Evolutionary conservation across 2,797 vertebrate species (phyloP).

Genomic region (Melanotaenia parkinsoni): DNA sequence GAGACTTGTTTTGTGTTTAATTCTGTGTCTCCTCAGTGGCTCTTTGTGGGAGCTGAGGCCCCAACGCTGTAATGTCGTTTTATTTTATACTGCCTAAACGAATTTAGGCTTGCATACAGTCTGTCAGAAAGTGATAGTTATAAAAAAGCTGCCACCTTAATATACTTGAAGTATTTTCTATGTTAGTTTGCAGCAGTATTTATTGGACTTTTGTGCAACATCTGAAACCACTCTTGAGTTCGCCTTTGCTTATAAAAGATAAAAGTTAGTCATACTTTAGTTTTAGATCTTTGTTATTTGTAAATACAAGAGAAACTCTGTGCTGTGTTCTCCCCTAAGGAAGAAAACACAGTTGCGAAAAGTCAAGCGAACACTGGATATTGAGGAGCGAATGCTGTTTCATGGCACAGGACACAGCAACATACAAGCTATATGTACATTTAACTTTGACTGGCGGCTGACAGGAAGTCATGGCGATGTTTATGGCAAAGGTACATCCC

Average conservation of each 20-base stretch:
- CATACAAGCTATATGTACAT: conserved; percentile 95
- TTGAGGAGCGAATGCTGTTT: conserved; percentile 96
- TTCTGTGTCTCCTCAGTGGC: background rate
- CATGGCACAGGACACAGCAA: conserved; percentile 96
- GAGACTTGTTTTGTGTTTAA: conserved; percentile 17
- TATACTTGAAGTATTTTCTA: background rate
- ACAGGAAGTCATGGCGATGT: conserved; percentile 94
- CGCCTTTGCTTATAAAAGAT: background rate
- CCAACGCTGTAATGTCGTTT: background rate
- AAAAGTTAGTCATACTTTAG: background rate
- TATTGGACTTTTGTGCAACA: background rate
- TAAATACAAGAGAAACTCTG: conserved; percentile 8
- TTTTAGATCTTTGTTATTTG: background rate
- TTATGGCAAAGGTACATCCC: conserved; percentile 92
- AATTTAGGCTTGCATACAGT: background rate
- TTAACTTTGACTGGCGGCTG: conserved; percentile 98
- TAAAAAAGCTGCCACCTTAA: background rate
- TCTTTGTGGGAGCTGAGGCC: background rate
- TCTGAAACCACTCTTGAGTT: background rate
- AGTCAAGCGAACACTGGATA: conserved; percentile 87
- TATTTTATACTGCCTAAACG: background rate
- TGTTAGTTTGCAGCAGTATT: background rate
- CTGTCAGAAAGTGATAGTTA: background rate
- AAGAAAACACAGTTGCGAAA: conserved; percentile 96
- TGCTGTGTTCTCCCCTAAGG: conserved; percentile 78